phyloP scores from a whole-genome alignment of 37 sponge, comb jelly and placozoan genomes.

The Aplysina aerophoba region DNA sequence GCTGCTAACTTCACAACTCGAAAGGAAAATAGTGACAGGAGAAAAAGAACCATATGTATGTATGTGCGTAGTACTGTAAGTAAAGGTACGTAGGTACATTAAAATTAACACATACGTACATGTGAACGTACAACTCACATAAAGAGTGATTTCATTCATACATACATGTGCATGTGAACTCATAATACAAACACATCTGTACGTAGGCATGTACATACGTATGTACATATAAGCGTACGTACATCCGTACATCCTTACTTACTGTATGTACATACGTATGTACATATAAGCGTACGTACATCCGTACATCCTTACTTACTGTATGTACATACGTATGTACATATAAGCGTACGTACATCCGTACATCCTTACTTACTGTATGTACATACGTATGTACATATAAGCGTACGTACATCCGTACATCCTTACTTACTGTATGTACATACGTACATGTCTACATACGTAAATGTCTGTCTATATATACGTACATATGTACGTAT shows the following conservation, averaged over 20 bases:
- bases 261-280: not conserved
- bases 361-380: too few relatives aligned
- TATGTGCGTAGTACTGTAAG: too few relatives aligned
- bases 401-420: not conserved
- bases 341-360: too few relatives aligned
- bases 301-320: not conserved
- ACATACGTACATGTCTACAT: constrained; percentile 10
- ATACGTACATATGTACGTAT: not conserved
- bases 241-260: not conserved
- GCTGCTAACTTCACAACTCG: too few relatives aligned
- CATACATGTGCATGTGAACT: not conserved
- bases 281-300: not conserved
- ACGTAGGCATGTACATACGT: constrained; percentile 13
- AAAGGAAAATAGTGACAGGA: too few relatives aligned
- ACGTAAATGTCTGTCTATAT: too few relatives aligned
- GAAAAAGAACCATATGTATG: too few relatives aligned
- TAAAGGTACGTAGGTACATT: too few relatives aligned
- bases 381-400: not conserved
- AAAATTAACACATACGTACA: too few relatives aligned
- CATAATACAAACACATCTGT: not conserved
- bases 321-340: too few relatives aligned
- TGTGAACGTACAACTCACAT: too few relatives aligned
- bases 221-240: too few relatives aligned
- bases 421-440: not conserved
- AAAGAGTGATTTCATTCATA: not conserved